These are phyloP conservation scores for Drosophila engyochracea DNA, from an alignment of 2,888 invertebrate species.

Conservation along the genomic window DNA sequence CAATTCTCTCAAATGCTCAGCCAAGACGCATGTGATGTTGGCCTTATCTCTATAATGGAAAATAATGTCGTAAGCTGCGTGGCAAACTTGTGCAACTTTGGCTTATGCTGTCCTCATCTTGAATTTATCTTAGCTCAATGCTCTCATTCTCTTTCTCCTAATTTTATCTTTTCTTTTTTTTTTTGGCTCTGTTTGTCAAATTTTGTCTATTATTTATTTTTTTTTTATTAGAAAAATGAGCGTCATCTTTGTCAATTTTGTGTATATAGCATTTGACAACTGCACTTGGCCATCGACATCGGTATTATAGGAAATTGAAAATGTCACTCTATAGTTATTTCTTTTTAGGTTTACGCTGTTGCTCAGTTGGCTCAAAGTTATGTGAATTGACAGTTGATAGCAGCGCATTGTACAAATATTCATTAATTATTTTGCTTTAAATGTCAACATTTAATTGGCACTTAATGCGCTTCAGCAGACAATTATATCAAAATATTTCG, in stretches of 20 bases:
- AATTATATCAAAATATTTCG: constrained; percentile 46
- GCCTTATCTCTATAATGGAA: constrained; percentile 62
- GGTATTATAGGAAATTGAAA: constrained; percentile 23
- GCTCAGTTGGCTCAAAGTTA: constrained; percentile 47
- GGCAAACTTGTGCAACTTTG: constrained; percentile 30
- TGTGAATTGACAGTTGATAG: constrained; percentile 43
- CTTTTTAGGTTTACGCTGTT: constrained; percentile 1
- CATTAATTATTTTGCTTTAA: constrained; percentile 57
- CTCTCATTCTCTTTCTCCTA: constrained; percentile 14
- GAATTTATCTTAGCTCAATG: constrained; percentile 51
- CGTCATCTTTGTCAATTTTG: constrained; percentile 40
- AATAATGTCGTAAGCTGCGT: constrained; percentile 57
- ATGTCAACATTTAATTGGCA: constrained; percentile 31
- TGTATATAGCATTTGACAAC: constrained; percentile 54
- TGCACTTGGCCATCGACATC: constrained; percentile 24
- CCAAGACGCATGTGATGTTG: constrained; percentile 18
- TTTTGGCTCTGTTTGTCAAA: constrained; percentile 27
- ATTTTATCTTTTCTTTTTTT: neutral
- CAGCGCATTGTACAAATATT: constrained; percentile 30
- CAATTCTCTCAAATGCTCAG: neutral
- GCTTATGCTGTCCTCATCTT: constrained; percentile 48
- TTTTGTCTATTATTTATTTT: constrained; percentile 16
- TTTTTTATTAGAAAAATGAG: constrained; percentile 31
- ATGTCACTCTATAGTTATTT: constrained; percentile 18
- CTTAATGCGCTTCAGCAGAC: constrained; percentile 38